phyloP scores from a whole-genome alignment of 2,888 invertebrate species.

The Fabriciana adippe region DNA sequence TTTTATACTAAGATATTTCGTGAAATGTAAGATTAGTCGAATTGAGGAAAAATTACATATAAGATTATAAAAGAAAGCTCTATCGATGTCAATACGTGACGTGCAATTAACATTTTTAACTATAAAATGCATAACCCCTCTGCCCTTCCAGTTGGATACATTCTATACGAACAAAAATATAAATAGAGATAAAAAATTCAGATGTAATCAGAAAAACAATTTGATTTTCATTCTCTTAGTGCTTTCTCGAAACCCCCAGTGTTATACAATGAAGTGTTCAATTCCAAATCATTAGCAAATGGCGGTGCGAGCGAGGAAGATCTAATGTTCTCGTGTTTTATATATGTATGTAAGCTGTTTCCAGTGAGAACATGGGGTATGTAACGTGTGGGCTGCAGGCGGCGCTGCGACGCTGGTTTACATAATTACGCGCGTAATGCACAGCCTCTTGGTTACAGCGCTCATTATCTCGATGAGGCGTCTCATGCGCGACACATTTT shows the following conservation, averaged over 20 bases:
- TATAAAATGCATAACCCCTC: too few species aligned
- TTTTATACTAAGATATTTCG: too few species aligned
- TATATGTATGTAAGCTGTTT: not conserved
- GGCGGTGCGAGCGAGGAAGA: not conserved
- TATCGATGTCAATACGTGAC: too few species aligned
- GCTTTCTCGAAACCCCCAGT: not conserved
- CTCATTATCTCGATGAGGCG: slow-evolving; percentile 56
- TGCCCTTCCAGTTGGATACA: too few species aligned
- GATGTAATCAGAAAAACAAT: too few species aligned
- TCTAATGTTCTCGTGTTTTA: not conserved
- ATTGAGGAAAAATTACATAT: too few species aligned
- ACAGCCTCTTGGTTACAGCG: slow-evolving; percentile 49
- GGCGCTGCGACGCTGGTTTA: slow-evolving; percentile 19
- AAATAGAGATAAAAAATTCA: too few species aligned
- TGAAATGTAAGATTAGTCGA: too few species aligned
- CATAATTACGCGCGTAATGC: slow-evolving; percentile 30
- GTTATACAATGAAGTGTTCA: slow-evolving; percentile 6
- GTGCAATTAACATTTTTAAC: too few species aligned
- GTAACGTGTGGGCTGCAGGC: not conserved
- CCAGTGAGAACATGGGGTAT: not conserved
- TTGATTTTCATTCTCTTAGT: not conserved
- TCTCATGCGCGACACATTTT: slow-evolving; percentile 13
- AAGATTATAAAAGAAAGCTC: too few species aligned
- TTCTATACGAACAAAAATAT: too few species aligned
- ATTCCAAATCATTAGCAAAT: slow-evolving; percentile 14